Conservation (phyloP, 2,888 invertebrate species). For the Ichneumon xanthorius region DNA sequence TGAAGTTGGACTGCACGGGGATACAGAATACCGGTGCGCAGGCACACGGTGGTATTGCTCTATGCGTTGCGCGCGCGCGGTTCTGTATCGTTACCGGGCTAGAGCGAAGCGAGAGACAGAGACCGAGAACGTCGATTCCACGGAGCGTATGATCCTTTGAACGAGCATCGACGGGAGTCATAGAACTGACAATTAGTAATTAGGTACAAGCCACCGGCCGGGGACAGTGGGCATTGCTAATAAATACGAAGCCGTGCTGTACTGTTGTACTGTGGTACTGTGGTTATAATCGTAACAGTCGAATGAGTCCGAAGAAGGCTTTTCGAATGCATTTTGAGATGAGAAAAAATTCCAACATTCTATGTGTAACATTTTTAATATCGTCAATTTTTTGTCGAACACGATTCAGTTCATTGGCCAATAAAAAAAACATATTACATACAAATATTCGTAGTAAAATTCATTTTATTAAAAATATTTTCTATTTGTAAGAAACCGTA, state of each 20-base stretch:
- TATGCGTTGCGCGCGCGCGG: background rate
- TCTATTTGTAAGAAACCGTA: no score
- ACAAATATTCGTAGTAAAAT: no score
- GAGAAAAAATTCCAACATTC: background rate
- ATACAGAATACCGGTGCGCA: slow-evolving; percentile 5
- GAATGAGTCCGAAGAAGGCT: background rate
- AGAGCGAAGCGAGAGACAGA: background rate
- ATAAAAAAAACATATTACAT: no score
- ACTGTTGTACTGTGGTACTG: background rate
- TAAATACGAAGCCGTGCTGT: background rate
- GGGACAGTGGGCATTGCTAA: background rate
- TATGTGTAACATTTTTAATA: no score
- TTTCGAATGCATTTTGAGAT: background rate
- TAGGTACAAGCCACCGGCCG: slow-evolving; percentile 17
- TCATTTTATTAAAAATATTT: no score
- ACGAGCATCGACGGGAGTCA: background rate
- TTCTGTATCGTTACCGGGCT: slow-evolving; percentile 3
- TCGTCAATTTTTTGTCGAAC: no score
- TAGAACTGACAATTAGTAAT: slow-evolving; percentile 44
- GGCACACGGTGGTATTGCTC: background rate
- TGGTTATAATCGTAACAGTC: background rate
- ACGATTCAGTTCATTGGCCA: no score
- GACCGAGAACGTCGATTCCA: slow-evolving; percentile 36
- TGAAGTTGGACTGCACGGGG: slow-evolving; percentile 35
- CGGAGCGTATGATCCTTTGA: slow-evolving; percentile 22